Evolutionary conservation across 1,140 invertebrate genomes (phyloP), one percentile per base, ranked within the genome.

Genomic region (Lasioglossum baleicum): DNA sequence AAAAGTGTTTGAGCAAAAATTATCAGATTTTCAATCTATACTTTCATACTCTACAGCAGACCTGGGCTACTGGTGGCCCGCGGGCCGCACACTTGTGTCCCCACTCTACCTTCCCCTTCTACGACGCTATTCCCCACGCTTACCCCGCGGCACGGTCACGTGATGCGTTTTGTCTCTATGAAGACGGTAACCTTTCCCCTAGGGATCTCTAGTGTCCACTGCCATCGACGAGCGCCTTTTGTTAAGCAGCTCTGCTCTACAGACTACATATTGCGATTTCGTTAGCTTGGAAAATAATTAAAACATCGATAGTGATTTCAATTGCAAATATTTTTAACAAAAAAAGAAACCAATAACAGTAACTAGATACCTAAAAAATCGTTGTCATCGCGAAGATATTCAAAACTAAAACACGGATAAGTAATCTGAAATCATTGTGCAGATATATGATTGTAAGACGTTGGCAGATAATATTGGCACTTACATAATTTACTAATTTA

Each of bases 381-480:
- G 42, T 7, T 71, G 40, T 7, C 8, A 22, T 60, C 13, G 22
- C 1, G 17, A 17, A 40, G n/a, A 11, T 44, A 44, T 60, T 72
- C 17, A 31, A 15, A 42, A 22, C 2, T 53, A 56, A 51, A 26
- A 15, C 2, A 17, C 22, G 7, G 13, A 53, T 75, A 75, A 64
- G 4, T 7, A 22, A 35, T 75, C n/a, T 11, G 2, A 11, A 35
- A 35, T 20, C 17, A 66, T 56, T 20, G 20, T 75, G 48, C 26
- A 40, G 11, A n/a, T 48, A 7, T 48, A 13, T 67, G 51, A 66
- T 53, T 17, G n/a, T 22, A 67, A 15, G 35, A 26, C 15, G 8
- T 48, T 42, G 10, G 7, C 31, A 68, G 51, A 26, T 67, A 68
- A 60, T 58, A 26, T 68, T 75, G 61, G 74, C 73, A 75, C 73